A percentile compares a stretch with the other conserved stretches of the same genome.
Conservation (phyloP, 2,113 vertebrate species). For the Petrocephalus zakoni region DNA sequence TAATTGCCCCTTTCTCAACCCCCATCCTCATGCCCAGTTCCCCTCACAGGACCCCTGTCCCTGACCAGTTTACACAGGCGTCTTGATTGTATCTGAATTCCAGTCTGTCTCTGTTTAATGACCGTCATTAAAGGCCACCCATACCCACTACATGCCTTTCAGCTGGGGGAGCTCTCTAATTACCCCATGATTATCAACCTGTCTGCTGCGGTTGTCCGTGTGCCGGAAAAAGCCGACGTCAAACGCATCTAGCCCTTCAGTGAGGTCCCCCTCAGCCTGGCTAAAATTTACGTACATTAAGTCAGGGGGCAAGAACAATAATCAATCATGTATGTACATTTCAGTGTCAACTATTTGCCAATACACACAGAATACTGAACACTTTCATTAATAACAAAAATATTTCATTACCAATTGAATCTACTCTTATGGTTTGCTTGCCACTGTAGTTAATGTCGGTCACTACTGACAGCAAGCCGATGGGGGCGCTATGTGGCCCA, state of each 20-base stretch:
- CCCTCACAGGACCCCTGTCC: not conserved
- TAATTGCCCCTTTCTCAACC: conserved; percentile 26
- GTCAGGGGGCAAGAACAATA: not conserved
- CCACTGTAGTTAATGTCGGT: not conserved
- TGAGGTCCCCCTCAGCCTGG: not conserved
- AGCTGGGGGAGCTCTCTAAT: not conserved
- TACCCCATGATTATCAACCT: not conserved
- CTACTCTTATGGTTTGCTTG: not conserved
- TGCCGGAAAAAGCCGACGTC: not conserved
- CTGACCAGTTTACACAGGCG: not conserved
- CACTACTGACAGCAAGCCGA: not conserved
- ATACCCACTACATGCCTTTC: not conserved
- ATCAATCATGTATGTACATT: not conserved
- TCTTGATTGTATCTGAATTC: not conserved
- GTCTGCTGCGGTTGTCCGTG: not conserved
- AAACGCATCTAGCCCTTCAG: not conserved
- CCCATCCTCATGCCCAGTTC: not conserved
- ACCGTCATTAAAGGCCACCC: conserved; percentile 21
- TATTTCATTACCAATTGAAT: not conserved
- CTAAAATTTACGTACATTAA: not conserved
- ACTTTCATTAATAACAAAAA: not conserved
- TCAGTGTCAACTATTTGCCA: not conserved
- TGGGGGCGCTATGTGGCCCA: not conserved
- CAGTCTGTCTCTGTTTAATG: conserved; percentile 24
- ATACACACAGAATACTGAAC: not conserved